Conservation (phyloP, 2,113 vertebrate species). For the Nycticebus coucang region DNA sequence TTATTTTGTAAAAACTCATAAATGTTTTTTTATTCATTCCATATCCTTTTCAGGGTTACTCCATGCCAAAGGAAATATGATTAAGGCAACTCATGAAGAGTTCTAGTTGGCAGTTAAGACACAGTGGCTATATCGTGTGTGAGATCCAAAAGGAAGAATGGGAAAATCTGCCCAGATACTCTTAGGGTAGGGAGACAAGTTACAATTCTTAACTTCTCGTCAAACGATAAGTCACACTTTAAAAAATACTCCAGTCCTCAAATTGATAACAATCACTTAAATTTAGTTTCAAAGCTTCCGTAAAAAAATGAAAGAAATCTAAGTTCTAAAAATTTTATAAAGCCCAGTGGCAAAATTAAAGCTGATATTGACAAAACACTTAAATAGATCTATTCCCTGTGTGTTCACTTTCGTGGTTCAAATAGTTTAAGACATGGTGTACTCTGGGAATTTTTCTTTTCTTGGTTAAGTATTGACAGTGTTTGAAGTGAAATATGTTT, state of each 20-base stretch:
- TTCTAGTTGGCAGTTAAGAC: conserved; percentile 64
- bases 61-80: conserved; percentile 78
- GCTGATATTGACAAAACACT: conserved; percentile 60
- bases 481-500: conserved; percentile 57
- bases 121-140: conserved; percentile 25
- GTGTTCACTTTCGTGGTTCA: conserved; percentile 45
- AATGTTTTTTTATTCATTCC: conserved; percentile 75
- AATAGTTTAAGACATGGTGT: conserved; percentile 50
- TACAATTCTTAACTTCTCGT: background rate
- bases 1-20: conserved; percentile 77
- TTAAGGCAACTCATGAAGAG: conserved; percentile 66
- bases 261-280: conserved; percentile 58
- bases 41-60: conserved; percentile 73
- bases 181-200: background rate
- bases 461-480: conserved; percentile 29
- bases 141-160: conserved; percentile 43
- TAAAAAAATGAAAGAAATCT: conserved; percentile 31
- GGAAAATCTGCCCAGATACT: background rate
- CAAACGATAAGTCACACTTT: conserved; percentile 21
- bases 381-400: conserved; percentile 54
- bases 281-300: conserved; percentile 47
- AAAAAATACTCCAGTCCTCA: background rate
- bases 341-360: conserved; percentile 27
- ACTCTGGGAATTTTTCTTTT: background rate
- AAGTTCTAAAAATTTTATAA: conserved; percentile 65